Conservation (phyloP, 2,888 invertebrate genomes). For the Cartodere bifasciata region DNA sequence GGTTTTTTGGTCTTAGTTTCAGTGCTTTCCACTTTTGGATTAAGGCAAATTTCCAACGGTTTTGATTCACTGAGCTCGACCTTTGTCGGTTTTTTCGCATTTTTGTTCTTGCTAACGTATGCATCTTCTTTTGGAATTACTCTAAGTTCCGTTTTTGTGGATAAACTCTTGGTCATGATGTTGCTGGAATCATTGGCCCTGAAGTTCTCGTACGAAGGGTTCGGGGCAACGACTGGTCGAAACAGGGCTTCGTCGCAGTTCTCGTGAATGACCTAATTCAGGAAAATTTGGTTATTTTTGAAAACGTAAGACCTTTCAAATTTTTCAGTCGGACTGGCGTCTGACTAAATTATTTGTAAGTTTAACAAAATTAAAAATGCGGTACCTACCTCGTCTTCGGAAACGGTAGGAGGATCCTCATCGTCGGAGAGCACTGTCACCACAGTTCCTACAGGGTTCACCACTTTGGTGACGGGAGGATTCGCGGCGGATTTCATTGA, state of each 20-base stretch:
- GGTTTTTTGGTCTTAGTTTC: no score
- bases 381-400: slow-evolving; percentile 23
- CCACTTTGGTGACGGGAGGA: slow-evolving; percentile 51
- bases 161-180: slow-evolving; percentile 23
- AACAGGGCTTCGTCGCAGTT: slow-evolving; percentile 57
- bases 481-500: slow-evolving; percentile 32
- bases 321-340: no score
- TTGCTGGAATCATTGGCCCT: slow-evolving; percentile 17
- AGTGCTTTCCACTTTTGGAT: no score
- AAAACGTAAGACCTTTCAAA: no score
- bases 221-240: slow-evolving; percentile 49
- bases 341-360: no score
- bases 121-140: no score
- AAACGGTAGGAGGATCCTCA: slow-evolving; percentile 29
- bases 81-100: no score
- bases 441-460: slow-evolving; percentile 66
- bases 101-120: no score
- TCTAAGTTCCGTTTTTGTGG: slow-evolving; percentile 21
- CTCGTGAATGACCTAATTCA: slow-evolving; percentile 38
- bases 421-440: slow-evolving; percentile 39
- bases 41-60: no score
- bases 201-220: no score
- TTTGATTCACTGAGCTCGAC: no score
- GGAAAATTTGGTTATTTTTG: no score
- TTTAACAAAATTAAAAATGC: slow-evolving; percentile 6